Conservation (phyloP, 2,797 vertebrate genomes). For the Pangasius sanitwongsei region DNA sequence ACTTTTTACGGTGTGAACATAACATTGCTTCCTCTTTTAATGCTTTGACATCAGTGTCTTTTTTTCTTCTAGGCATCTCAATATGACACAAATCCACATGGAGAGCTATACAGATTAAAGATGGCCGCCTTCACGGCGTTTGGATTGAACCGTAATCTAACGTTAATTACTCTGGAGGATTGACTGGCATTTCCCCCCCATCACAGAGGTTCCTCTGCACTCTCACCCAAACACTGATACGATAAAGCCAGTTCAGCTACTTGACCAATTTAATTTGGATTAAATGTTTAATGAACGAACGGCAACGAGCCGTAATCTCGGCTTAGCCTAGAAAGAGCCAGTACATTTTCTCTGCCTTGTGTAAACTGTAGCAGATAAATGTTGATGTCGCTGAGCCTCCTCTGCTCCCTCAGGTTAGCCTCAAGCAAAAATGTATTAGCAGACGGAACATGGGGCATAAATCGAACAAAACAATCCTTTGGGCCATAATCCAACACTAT, state of each 20-base stretch:
- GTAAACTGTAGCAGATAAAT: slow-evolving; percentile 49
- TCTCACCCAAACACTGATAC: slow-evolving; percentile 42
- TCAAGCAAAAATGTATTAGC: neutral
- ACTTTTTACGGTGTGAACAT: neutral
- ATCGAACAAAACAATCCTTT: neutral
- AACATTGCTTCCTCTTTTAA: neutral
- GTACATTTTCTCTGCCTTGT: slow-evolving; percentile 19
- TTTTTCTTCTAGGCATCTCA: neutral
- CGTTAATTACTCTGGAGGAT: slow-evolving; percentile 58
- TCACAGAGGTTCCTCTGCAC: slow-evolving; percentile 34
- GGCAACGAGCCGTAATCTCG: slow-evolving; percentile 54
- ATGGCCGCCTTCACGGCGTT: slow-evolving; percentile 16
- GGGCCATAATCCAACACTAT: neutral
- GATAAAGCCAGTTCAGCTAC: slow-evolving; percentile 54
- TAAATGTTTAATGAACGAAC: slow-evolving; percentile 55
- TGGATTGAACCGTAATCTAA: slow-evolving; percentile 51
- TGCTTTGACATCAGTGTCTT: neutral
- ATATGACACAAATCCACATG: neutral
- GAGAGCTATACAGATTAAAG: neutral
- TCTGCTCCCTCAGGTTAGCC: slow-evolving; percentile 44
- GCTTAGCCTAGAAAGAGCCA: slow-evolving; percentile 57
- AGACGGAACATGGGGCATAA: neutral
- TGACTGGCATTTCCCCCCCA: slow-evolving; percentile 14
- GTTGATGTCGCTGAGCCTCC: slow-evolving; percentile 11
- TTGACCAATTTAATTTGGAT: slow-evolving; percentile 60